Evolutionary conservation across 1,140 invertebrate genomes (phyloP).

Genomic region (Meloidogyne hapla): DNA sequence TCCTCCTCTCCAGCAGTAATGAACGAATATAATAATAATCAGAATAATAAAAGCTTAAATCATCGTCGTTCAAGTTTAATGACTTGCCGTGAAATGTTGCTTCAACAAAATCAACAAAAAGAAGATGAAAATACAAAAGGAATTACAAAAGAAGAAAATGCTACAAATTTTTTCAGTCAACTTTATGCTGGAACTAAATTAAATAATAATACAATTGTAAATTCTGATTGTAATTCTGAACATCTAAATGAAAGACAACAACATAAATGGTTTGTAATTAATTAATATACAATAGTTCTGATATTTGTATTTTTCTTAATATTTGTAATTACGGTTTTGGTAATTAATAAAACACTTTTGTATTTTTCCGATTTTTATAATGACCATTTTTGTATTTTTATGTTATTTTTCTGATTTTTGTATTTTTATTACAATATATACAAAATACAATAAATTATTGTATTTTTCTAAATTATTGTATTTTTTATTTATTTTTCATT

Average conservation of each 20-base stretch:
- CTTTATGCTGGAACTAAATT: neutral
- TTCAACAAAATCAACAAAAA: slow-evolving; percentile 10
- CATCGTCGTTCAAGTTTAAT: slow-evolving; percentile 35
- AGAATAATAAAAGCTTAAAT: neutral
- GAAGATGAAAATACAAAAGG: neutral
- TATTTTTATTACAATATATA: too few relatives aligned
- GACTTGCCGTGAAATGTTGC: slow-evolving; percentile 33
- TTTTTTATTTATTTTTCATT: too few relatives aligned
- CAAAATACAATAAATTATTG: too few relatives aligned
- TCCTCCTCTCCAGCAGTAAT: neutral
- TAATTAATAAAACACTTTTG: too few relatives aligned
- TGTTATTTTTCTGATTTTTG: too few relatives aligned
- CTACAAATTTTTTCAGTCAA: neutral
- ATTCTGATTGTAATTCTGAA: neutral
- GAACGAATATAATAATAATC: neutral
- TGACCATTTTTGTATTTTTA: too few relatives aligned
- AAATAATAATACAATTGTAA: neutral
- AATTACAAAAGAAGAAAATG: neutral
- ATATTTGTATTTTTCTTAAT: too few relatives aligned
- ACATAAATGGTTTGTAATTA: too few relatives aligned
- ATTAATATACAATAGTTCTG: too few relatives aligned
- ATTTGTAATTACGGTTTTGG: too few relatives aligned
- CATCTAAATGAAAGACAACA: neutral
- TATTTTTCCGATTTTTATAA: too few relatives aligned
- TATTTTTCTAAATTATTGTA: too few relatives aligned